These are phyloP conservation scores for Nannobrachium achirus DNA, from an alignment of 2,113 vertebrate genomes.

Conservation along the genomic window DNA sequence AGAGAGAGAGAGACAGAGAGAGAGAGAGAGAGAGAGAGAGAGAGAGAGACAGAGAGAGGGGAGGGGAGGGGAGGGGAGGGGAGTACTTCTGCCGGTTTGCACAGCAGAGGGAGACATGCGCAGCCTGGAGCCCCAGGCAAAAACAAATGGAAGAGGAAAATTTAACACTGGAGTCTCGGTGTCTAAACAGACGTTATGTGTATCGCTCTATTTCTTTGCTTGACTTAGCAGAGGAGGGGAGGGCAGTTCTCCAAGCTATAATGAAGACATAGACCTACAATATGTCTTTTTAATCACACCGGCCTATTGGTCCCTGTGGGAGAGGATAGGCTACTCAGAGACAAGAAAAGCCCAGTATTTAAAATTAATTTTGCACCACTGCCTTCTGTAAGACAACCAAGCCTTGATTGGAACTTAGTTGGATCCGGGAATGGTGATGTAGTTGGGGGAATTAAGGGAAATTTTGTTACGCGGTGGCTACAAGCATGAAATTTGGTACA, in stretches of 20 bases:
- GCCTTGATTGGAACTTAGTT: no score
- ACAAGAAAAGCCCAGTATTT: background rate
- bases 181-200: slow-evolving; percentile 13
- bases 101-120: slow-evolving; percentile 21
- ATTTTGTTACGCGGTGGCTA: no score
- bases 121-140: slow-evolving; percentile 5
- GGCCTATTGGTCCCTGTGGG: background rate
- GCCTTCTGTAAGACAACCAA: no score
- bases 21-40: slow-evolving; percentile 69
- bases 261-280: background rate
- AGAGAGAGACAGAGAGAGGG: slow-evolving; percentile 77
- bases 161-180: slow-evolving; percentile 8
- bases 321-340: no score
- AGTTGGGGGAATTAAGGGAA: no score
- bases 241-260: background rate
- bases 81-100: slow-evolving; percentile 23
- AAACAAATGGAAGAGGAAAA: slow-evolving; percentile 9
- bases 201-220: slow-evolving; percentile 10
- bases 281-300: background rate
- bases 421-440: no score
- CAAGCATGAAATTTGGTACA: no score
- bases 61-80: slow-evolving; percentile 59
- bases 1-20: background rate
- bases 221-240: background rate
- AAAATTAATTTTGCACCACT: background rate